These are phyloP conservation scores for Plebejus argus DNA, from an alignment of 2,888 invertebrate species.

Conservation along the genomic window DNA sequence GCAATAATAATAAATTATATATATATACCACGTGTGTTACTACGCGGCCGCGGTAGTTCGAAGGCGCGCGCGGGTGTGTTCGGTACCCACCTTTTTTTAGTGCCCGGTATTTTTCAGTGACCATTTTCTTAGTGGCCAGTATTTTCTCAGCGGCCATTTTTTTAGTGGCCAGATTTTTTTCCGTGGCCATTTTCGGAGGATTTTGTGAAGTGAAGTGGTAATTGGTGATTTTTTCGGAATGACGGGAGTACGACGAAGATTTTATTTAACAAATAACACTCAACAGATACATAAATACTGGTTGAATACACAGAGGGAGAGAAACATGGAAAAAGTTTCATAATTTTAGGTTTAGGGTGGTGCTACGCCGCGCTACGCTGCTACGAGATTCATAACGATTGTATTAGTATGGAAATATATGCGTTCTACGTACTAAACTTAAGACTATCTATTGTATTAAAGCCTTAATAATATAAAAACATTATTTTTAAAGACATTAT, in stretches of 20 bases:
- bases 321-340: background rate
- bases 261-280: constrained; percentile 47
- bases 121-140: constrained; percentile 45
- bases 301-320: background rate
- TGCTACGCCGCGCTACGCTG: constrained; percentile 49
- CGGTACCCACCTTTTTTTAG: constrained; percentile 52
- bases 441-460: no score
- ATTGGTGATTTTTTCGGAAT: constrained; percentile 65
- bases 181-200: constrained; percentile 41
- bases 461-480: no score
- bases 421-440: background rate
- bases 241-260: constrained; percentile 63
- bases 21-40: constrained; percentile 58
- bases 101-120: background rate
- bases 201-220: constrained; percentile 64
- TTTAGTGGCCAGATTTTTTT: constrained; percentile 53
- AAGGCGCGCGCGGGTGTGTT: constrained; percentile 57
- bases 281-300: constrained; percentile 35
- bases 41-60: constrained; percentile 57
- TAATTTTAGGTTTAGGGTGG: constrained; percentile 47
- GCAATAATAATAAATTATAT: constrained; percentile 70
- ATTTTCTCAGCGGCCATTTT: constrained; percentile 50
- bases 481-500: no score
- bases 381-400: background rate
- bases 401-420: background rate